phyloP scores from a whole-genome alignment of 2,888 invertebrate genomes.

The Ceratothoa steindachneri region DNA sequence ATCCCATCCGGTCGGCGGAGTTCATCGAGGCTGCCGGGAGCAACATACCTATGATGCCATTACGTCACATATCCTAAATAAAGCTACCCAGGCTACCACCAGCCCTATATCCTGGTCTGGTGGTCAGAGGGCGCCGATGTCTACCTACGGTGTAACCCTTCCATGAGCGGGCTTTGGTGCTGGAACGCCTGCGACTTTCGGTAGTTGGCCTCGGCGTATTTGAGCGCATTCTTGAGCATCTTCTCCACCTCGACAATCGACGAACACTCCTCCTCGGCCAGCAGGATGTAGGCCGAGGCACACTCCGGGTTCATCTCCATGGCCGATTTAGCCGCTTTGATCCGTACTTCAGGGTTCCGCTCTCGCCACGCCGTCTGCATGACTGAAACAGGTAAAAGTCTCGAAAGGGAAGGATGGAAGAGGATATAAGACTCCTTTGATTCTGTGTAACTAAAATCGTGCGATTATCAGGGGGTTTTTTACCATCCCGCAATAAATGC shows the following conservation, averaged over 20 bases:
- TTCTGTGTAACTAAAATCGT: no score
- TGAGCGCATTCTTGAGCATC: slow-evolving; percentile 74
- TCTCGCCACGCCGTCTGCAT: slow-evolving; percentile 97
- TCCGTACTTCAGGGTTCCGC: slow-evolving; percentile 81
- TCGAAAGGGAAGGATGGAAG: no score
- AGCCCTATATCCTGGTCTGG: no score
- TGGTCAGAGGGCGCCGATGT: no score
- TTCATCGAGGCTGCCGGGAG: no score
- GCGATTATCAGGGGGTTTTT: no score
- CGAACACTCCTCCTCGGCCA: slow-evolving; percentile 94
- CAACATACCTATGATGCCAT: no score
- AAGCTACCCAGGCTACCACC: no score
- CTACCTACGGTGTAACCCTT: slow-evolving; percentile 64
- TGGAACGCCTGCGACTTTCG: slow-evolving; percentile 72
- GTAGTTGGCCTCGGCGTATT: slow-evolving; percentile 76
- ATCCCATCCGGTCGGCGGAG: no score
- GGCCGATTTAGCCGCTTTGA: slow-evolving; percentile 85
- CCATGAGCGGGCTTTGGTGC: slow-evolving; percentile 69
- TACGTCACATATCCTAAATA: no score
- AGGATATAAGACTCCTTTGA: no score
- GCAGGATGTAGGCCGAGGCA: slow-evolving; percentile 86
- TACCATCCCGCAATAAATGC: no score
- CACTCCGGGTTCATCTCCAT: slow-evolving; percentile 83
- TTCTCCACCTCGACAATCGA: slow-evolving; percentile 84
- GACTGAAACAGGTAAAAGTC: slow-evolving; percentile 57